Conservation (phyloP, 1,140 invertebrate genomes). For the Euschistus heros region DNA sequence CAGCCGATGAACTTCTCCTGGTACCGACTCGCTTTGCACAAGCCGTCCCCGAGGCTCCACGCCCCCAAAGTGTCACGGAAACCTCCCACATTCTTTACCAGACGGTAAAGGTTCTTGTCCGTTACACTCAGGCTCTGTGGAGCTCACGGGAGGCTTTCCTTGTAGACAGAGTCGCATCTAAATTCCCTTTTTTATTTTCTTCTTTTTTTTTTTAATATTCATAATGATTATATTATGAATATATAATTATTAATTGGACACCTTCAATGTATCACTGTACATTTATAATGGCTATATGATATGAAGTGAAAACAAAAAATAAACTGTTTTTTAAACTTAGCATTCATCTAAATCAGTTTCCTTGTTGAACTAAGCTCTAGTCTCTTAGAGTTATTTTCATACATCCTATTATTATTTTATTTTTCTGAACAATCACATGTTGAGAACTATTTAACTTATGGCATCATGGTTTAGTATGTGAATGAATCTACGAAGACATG, state of each 20-base stretch:
- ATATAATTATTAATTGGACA: neutral
- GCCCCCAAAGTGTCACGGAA: slow-evolving; percentile 12
- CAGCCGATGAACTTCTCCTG: slow-evolving; percentile 80
- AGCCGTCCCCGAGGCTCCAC: slow-evolving; percentile 12
- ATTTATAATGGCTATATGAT: too few species aligned
- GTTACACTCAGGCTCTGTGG: slow-evolving; percentile 7
- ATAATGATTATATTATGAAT: neutral
- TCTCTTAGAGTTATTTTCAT: too few species aligned
- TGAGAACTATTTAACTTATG: too few species aligned
- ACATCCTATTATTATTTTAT: too few species aligned
- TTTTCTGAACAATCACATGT: too few species aligned
- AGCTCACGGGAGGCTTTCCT: slow-evolving; percentile 15
- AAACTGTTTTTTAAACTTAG: too few species aligned
- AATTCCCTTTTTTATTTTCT: slow-evolving; percentile 34
- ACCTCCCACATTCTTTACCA: slow-evolving; percentile 9
- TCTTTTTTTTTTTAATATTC: slow-evolving; percentile 33
- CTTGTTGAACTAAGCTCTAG: too few species aligned
- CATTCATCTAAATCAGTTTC: too few species aligned
- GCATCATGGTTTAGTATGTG: too few species aligned
- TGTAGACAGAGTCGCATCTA: slow-evolving; percentile 15
- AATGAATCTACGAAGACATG: too few species aligned
- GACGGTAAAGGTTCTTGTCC: slow-evolving; percentile 1
- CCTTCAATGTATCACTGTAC: too few species aligned
- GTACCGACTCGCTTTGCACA: slow-evolving; percentile 57
- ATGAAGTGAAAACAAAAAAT: too few species aligned